Conservation (phyloP, 2,797 vertebrate species). For the Tauraco hartlaubi region DNA sequence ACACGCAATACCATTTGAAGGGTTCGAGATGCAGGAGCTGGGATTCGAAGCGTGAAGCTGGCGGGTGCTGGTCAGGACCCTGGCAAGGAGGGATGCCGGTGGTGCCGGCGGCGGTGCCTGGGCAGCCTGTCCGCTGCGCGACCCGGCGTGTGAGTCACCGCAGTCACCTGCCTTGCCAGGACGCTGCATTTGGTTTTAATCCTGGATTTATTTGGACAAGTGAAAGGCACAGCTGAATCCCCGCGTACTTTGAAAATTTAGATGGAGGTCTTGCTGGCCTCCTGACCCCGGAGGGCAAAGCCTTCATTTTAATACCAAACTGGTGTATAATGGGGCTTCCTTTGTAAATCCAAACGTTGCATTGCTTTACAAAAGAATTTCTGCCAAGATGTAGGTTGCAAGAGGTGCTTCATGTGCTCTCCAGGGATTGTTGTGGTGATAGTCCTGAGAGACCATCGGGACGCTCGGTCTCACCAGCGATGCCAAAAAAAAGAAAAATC, state of each 20-base stretch:
- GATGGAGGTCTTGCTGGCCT: background rate
- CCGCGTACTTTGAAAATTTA: background rate
- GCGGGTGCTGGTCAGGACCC: background rate
- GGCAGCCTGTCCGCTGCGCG: rapidly evolving
- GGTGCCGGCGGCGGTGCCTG: background rate
- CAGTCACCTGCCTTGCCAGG: rapidly evolving
- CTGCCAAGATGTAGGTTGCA: background rate
- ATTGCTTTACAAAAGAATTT: background rate
- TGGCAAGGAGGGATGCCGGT: rapidly evolving
- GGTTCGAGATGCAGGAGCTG: background rate
- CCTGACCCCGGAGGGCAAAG: background rate
- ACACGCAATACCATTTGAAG: background rate
- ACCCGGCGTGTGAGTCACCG: rapidly evolving
- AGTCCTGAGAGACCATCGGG: background rate
- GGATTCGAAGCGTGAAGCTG: background rate
- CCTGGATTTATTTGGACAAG: background rate
- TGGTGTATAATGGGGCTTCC: background rate
- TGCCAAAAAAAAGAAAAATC: background rate
- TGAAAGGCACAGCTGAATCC: background rate
- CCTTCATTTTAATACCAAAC: background rate
- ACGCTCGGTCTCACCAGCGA: background rate
- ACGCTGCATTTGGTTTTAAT: rapidly evolving
- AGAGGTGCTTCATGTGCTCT: background rate
- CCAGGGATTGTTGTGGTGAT: background rate
- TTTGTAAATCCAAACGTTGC: background rate